Conservation (phyloP, 1,140 invertebrate species). For the Listronotus oregonensis region DNA sequence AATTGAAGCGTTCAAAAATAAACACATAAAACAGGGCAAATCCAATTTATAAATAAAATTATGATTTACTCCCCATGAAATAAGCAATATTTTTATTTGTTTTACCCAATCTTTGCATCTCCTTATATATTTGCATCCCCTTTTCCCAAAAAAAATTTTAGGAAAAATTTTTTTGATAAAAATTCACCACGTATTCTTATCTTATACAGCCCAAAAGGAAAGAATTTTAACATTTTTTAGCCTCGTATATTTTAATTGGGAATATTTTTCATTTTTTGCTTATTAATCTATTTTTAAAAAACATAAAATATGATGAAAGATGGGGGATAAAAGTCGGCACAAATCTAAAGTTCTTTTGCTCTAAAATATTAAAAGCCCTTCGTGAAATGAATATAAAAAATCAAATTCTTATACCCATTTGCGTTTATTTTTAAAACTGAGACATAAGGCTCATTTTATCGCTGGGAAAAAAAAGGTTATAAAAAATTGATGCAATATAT, state of each 20-base stretch:
- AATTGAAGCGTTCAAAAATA: too few species aligned
- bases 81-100: not conserved
- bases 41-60: too few species aligned
- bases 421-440: slow-evolving; percentile 14
- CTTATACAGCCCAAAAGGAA: slow-evolving; percentile 12
- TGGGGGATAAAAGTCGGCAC: slow-evolving; percentile 23
- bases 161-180: too few species aligned
- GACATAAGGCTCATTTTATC: too few species aligned
- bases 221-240: slow-evolving; percentile 10
- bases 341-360: slow-evolving; percentile 24
- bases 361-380: slow-evolving; percentile 26
- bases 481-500: too few species aligned
- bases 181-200: slow-evolving; percentile 17
- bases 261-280: slow-evolving; percentile 25
- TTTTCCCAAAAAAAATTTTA: slow-evolving; percentile 12
- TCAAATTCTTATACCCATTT: slow-evolving; percentile 8
- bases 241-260: slow-evolving; percentile 11
- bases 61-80: too few species aligned
- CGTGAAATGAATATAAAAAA: slow-evolving; percentile 23
- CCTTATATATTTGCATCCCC: slow-evolving; percentile 10
- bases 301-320: slow-evolving; percentile 23
- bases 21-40: too few species aligned
- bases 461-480: too few species aligned
- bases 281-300: slow-evolving; percentile 28
- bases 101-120: slow-evolving; percentile 15